phyloP scores from a whole-genome alignment of 2,888 invertebrate species.

The Acrobasis consociella region DNA sequence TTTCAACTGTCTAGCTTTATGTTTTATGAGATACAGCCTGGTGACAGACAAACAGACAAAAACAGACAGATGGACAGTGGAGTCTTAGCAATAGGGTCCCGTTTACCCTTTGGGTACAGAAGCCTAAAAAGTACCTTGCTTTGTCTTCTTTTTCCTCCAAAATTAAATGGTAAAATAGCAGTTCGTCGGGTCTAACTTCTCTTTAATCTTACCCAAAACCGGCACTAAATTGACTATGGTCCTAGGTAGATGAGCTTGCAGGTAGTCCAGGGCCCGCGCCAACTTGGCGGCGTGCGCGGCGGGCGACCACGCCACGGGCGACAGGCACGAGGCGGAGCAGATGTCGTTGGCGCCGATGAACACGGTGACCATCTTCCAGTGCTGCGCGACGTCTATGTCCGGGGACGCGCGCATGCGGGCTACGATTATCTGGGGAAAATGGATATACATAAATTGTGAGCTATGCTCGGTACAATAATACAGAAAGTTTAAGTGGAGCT shows the following conservation, averaged over 20 bases:
- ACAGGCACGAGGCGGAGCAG: slow-evolving; percentile 87
- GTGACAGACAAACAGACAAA: too few species aligned
- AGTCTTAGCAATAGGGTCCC: too few species aligned
- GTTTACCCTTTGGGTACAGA: too few species aligned
- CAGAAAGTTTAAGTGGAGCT: too few species aligned
- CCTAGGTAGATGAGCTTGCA: slow-evolving; percentile 85
- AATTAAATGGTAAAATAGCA: too few species aligned
- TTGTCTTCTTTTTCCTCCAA: too few species aligned
- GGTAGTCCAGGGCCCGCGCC: slow-evolving; percentile 85
- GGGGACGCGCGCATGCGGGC: slow-evolving; percentile 84
- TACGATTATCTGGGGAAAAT: slow-evolving; percentile 79
- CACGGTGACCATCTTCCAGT: slow-evolving; percentile 91
- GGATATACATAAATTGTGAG: not conserved
- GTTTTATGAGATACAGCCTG: too few species aligned
- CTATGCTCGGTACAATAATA: too few species aligned
- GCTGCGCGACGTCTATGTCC: slow-evolving; percentile 81
- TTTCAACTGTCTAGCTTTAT: too few species aligned
- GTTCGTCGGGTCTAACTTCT: too few species aligned
- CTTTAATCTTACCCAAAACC: slow-evolving; percentile 82
- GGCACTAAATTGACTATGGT: slow-evolving; percentile 88
- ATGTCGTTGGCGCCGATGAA: slow-evolving; percentile 90
- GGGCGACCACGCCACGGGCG: slow-evolving; percentile 83
- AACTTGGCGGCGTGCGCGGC: slow-evolving; percentile 84
- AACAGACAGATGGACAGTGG: too few species aligned
- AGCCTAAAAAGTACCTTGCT: too few species aligned